A percentile compares a stretch with the other conserved stretches of the same genome.
phyloP scores from a whole-genome alignment of 2,888 invertebrate genomes.

The Iselma pallidipennis region DNA sequence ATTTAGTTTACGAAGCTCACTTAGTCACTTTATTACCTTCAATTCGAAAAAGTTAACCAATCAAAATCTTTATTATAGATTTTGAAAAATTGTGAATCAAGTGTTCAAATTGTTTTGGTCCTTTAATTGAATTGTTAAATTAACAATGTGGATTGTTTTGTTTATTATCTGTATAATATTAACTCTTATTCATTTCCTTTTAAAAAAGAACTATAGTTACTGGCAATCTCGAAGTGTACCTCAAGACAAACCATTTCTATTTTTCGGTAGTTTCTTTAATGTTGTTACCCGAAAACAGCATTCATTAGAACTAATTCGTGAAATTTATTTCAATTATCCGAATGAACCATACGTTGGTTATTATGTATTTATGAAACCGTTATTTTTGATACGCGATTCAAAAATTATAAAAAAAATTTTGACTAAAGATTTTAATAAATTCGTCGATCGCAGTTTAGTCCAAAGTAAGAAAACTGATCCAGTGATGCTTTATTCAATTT shows the following conservation, averaged over 20 bases:
- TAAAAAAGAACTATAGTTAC: constrained; percentile 2
- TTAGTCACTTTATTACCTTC: too few species aligned
- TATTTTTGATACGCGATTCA: constrained; percentile 53
- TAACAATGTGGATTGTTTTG: not conserved
- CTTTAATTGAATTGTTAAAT: too few species aligned
- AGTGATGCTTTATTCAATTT: constrained; percentile 50
- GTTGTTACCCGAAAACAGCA: not conserved
- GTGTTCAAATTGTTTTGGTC: too few species aligned
- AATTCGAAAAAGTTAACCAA: too few species aligned
- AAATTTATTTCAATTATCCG: constrained; percentile 31
- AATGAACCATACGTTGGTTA: constrained; percentile 53
- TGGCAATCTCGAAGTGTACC: not conserved
- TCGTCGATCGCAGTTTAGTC: constrained; percentile 54
- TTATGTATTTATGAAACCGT: constrained; percentile 55
- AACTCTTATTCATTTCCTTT: not conserved
- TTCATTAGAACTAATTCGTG: not conserved
- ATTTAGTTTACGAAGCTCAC: too few species aligned
- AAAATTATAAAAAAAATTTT: constrained; percentile 54
- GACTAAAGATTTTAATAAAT: constrained; percentile 56
- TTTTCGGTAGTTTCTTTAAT: not conserved
- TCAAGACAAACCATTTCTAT: not conserved
- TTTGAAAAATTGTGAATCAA: too few species aligned
- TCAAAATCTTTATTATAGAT: too few species aligned
- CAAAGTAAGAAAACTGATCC: constrained; percentile 53
- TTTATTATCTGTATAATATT: not conserved